Base-by-base conservation (phyloP, 2,888 invertebrate species). In the Platycheirus albimanus region DNA sequence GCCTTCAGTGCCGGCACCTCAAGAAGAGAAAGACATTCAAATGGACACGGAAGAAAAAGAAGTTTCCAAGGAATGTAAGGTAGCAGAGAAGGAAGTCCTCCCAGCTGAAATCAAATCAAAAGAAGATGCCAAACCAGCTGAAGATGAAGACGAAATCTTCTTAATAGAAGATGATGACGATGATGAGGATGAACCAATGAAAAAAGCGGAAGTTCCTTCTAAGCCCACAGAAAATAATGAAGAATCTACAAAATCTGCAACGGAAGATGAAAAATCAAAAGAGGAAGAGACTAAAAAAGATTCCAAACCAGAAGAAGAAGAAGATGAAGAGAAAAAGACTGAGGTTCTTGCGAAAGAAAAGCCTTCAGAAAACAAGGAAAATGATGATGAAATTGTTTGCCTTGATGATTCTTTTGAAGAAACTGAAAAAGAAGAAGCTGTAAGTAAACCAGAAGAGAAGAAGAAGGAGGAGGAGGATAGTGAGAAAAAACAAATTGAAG, bases 381-480 rank as follows among this genome's bases (percentile, higher is more conserved):
- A 10, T 1, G 47, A 43, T 3, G 45, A 56, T 2, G 36, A 41
- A 51, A 28, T 56, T 24, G 51, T 56, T 17, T 43, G 45, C 28
- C 7, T 58, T 5, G 61, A 47, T 71, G 58, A 71, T 58, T 33
- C 30, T 8, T 8, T 36, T n/a, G 72, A 72, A 7, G 51, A 52
- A 28, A 28, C 24, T 13, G 58, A 72, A 51, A 19, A n/a, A 6
- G 41, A 24, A 20, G 24, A 54, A 13, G 15, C 5, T 10, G 15
- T 8, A 33, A 81, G 51, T 66, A 85, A 15, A 83, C 84, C 49
- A 1, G 58, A 77, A 6, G 70, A 85, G n/a, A 54, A 75, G 20
- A 75, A 74, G n/a, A 51, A 66, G 20, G 77, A 84, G 49, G 71
- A 78, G 24, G 41, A 74, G 11, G 91, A 91, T 70, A 91, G 91